Conservation (phyloP, 2,113 vertebrate genomes). For the Urocitellus parryii region DNA sequence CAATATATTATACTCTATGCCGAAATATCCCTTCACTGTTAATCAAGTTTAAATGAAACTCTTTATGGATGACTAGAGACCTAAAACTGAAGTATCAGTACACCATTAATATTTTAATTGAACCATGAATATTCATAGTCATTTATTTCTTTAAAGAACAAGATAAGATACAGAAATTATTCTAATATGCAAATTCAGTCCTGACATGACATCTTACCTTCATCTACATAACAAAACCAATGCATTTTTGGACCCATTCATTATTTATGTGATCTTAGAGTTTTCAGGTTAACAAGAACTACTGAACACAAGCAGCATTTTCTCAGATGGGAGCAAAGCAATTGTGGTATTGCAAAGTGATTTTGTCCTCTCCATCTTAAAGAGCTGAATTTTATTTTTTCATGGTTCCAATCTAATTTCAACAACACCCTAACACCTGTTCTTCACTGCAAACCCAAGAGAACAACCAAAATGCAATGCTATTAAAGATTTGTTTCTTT, state of each 20-base stretch:
- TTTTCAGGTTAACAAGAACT: constrained; percentile 76
- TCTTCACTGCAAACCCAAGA: constrained; percentile 67
- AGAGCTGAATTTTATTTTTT: constrained; percentile 44
- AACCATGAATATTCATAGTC: constrained; percentile 86
- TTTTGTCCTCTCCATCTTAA: background rate
- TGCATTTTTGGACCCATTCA: constrained; percentile 84
- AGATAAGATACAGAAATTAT: constrained; percentile 85
- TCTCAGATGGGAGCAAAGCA: constrained; percentile 33
- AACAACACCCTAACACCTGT: background rate
- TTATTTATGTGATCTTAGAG: constrained; percentile 86
- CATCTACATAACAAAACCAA: constrained; percentile 86
- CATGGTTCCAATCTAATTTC: constrained; percentile 68
- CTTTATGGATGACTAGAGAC: constrained; percentile 84
- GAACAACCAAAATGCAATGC: background rate
- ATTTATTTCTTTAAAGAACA: constrained; percentile 83
- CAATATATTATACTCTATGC: constrained; percentile 56
- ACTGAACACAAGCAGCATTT: constrained; percentile 56
- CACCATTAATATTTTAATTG: constrained; percentile 89
- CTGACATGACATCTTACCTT: constrained; percentile 85
- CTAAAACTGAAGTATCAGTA: constrained; percentile 80
- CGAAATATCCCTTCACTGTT: constrained; percentile 72
- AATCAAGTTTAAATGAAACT: constrained; percentile 81
- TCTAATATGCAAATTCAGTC: constrained; percentile 85
- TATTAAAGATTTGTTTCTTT: constrained; percentile 70
- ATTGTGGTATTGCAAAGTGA: constrained; percentile 55